Evolutionary conservation across 2,888 invertebrate genomes (phyloP).

Genomic region (Diarsia mendica): DNA sequence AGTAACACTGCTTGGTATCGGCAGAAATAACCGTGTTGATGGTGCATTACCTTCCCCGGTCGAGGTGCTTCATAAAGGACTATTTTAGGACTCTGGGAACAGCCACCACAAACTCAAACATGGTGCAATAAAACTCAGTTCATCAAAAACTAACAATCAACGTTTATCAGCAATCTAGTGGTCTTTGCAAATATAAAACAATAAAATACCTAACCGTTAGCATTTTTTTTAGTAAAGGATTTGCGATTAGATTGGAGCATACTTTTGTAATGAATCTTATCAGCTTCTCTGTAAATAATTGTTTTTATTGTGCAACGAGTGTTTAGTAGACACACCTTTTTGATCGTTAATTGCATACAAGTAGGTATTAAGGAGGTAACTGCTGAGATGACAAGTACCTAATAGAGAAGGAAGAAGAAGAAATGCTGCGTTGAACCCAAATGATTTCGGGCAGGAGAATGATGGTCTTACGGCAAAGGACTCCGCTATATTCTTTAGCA

Average conservation of each 20-base stretch:
- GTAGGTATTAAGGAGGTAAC: no score
- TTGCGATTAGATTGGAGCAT: constrained; percentile 34
- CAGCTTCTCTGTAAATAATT: constrained; percentile 13
- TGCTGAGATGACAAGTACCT: no score
- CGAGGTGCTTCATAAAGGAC: not conserved
- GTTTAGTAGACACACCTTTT: constrained; percentile 13
- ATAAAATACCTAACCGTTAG: constrained; percentile 10
- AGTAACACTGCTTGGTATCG: not conserved
- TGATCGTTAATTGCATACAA: not conserved
- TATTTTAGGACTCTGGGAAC: not conserved
- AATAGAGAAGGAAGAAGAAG: no score
- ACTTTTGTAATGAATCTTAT: constrained; percentile 28
- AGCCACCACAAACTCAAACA: not conserved
- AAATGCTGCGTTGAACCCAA: no score
- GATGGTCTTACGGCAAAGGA: not conserved
- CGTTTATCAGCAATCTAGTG: constrained; percentile 27
- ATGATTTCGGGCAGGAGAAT: no score
- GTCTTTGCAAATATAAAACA: constrained; percentile 21
- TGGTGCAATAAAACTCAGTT: not conserved
- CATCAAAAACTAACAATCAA: not conserved
- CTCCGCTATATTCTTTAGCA: not conserved
- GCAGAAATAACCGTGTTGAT: not conserved
- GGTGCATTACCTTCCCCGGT: not conserved
- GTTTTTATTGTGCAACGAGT: constrained; percentile 29
- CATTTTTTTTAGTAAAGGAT: constrained; percentile 9